Conservation (phyloP, 2,113 vertebrate species). For the Malaclemys terrapin region DNA sequence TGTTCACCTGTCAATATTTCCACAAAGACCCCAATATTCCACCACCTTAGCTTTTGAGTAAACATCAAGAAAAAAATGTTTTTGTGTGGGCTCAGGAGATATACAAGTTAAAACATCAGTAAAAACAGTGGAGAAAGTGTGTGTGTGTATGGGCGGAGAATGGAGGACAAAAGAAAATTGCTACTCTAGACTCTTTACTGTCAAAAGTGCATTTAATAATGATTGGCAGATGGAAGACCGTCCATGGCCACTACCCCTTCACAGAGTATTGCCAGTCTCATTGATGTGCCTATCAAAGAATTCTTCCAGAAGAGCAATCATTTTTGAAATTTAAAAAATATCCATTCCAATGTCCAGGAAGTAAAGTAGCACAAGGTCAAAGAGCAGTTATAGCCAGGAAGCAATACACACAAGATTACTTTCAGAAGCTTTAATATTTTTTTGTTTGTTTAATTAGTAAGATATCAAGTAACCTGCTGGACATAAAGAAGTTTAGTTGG, state of each 20-base stretch:
- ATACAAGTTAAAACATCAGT: not conserved
- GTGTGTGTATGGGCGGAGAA: rapidly evolving
- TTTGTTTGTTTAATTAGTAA: not conserved
- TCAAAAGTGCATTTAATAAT: not conserved
- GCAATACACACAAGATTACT: not conserved
- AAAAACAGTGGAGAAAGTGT: not conserved
- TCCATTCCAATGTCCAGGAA: not conserved
- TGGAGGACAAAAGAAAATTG: not conserved
- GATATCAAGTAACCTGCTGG: not conserved
- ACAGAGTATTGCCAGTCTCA: constrained; percentile 14
- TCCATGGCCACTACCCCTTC: not conserved
- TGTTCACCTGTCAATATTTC: not conserved
- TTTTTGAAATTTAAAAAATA: constrained; percentile 22
- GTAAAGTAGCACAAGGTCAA: not conserved
- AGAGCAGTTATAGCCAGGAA: not conserved
- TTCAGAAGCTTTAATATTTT: not conserved
- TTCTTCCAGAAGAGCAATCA: not conserved
- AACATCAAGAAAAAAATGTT: not conserved
- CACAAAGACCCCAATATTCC: not conserved
- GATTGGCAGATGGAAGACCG: not conserved
- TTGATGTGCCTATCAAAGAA: not conserved
- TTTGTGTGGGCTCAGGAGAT: not conserved
- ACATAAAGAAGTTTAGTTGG: not conserved
- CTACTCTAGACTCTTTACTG: not conserved
- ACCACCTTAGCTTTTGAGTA: not conserved